A percentile compares a stretch with the other conserved stretches of the same genome.
These are phyloP conservation scores for Eudyptes chrysolophus DNA, from an alignment of 2,113 vertebrate species.

Conservation along the genomic window DNA sequence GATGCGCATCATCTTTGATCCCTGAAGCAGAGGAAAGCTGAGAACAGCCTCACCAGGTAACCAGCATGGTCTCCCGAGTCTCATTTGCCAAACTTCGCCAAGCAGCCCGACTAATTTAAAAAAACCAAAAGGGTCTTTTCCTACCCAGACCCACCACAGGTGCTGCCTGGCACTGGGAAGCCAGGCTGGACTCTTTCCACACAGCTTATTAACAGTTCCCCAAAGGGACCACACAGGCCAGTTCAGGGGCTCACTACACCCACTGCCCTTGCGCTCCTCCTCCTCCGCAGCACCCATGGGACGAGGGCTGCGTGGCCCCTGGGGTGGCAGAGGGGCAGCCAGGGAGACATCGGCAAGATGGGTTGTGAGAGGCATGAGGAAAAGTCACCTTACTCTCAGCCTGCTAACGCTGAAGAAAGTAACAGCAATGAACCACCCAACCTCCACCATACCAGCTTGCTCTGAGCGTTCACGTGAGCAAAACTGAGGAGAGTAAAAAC, in stretches of 20 bases:
- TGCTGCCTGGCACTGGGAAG: not conserved
- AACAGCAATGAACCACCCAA: not conserved
- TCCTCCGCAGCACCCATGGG: not conserved
- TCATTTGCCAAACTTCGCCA: not conserved
- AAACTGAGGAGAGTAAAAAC: not conserved
- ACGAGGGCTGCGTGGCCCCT: fast-evolving
- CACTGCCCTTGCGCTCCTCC: not conserved
- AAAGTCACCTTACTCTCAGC: not conserved
- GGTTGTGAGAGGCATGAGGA: fast-evolving
- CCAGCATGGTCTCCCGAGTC: fast-evolving
- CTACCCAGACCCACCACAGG: not conserved
- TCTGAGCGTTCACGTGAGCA: not conserved
- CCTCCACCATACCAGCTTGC: not conserved
- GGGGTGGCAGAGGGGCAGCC: not conserved
- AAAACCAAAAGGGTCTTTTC: not conserved
- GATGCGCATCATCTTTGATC: not conserved
- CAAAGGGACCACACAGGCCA: fast-evolving
- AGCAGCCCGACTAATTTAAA: not conserved
- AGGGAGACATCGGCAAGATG: fast-evolving
- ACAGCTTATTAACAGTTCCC: not conserved
- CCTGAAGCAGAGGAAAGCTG: not conserved
- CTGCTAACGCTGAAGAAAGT: not conserved
- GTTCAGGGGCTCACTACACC: fast-evolving
- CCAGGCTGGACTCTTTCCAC: not conserved
- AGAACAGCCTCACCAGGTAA: not conserved